Conservation (phyloP, 2,113 vertebrate species). For the Patagioenas fasciata region DNA sequence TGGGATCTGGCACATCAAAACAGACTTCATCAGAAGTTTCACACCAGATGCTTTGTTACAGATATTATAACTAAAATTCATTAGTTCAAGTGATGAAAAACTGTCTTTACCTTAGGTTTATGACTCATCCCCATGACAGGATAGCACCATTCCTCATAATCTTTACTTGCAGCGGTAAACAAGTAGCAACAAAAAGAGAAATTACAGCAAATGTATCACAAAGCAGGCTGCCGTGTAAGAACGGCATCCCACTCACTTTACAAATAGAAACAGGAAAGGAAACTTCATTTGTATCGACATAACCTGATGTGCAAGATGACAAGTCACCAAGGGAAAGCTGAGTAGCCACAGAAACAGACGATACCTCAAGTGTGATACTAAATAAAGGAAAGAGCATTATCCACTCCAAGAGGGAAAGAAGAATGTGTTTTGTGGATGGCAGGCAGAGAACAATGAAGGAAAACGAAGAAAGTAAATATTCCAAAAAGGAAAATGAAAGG, state of each 20-base stretch:
- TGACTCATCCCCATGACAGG: neutral
- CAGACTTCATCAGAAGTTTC: constrained; percentile 11
- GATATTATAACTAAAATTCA: neutral
- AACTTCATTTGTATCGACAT: neutral
- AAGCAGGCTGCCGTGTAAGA: neutral
- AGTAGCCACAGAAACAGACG: neutral
- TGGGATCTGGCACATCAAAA: neutral
- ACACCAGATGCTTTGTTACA: neutral
- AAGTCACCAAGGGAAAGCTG: neutral
- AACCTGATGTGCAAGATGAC: neutral
- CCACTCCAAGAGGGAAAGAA: neutral
- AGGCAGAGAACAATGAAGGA: neutral
- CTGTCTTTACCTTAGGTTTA: neutral
- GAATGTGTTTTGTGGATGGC: neutral
- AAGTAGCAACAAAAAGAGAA: neutral
- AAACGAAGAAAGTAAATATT: neutral
- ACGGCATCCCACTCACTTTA: neutral
- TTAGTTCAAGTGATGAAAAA: constrained; percentile 19
- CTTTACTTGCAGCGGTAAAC: constrained; percentile 13
- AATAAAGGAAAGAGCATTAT: neutral
- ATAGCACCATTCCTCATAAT: neutral
- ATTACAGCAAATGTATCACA: neutral
- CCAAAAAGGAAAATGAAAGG: neutral
- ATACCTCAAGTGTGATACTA: neutral
- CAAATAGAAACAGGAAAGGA: neutral